Base-by-base conservation (phyloP, 2,797 vertebrate species). In the Coregonus sp. region DNA sequence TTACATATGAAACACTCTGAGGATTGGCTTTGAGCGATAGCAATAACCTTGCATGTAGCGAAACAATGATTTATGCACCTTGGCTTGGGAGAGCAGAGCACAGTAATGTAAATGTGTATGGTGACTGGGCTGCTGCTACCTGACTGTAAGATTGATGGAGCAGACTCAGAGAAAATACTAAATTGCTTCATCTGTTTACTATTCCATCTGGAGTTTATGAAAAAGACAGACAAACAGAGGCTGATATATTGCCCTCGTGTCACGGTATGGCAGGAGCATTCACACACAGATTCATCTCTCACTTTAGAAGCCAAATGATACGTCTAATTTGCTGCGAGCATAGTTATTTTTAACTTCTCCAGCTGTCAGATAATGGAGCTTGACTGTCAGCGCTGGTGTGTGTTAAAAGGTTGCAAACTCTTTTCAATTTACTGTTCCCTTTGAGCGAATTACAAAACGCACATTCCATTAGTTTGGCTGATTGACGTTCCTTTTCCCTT, bases 231-330 rank as follows among this genome's bases (percentile, higher is more conserved):
- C 91, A 92, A 92, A 92, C 89, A 89, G 89, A 89, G 90, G 63
- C 89, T 94, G 94, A 95, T 93, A 79, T 92, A 95, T 92, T 88
- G 91, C 89, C 90, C 91, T 83, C 15, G 79, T 93, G 94, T 94
- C 92, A 93, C 80, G 90, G 89, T 90, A 73, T 92, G 92, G 92
- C 93, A 92, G 92, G 89, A 92, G 90, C 93, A 93, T 93, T 92
- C 93, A 92, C 92, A 93, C 91, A 93, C 90, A 93, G 91, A 94
- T 92, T 93, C 93, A 94, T 94, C 93, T 94, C 93, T 94, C 92
- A 93, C 93, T 94, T 86, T 94, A 93, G 93, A 94, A 94, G 93
- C 92, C 92, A 94, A 95, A 94, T 93, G 92, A 94, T 95, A 94
- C 91, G 89, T 94, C 93, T 95, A 95, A 95, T 95, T 95, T 94